Evolutionary conservation across 1,140 invertebrate genomes (phyloP), one percentile per base, ranked within the genome.

Genomic region (Sinonovacula constricta): DNA sequence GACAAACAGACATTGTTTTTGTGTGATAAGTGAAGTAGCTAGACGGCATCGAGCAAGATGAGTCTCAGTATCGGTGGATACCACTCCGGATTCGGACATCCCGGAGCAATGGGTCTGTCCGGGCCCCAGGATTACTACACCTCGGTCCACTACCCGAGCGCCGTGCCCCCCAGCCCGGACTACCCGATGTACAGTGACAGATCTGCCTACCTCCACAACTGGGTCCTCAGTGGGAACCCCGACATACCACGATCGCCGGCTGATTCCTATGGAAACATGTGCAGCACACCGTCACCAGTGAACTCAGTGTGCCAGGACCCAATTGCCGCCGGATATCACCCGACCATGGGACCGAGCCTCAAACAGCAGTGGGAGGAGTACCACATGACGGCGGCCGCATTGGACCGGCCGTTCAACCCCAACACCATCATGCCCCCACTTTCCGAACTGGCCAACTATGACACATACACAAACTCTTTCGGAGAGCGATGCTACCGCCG

Each of bases 401-500:
- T 63, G 5, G 71, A 45, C 3, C n/a, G 57, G 7, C 59, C 71
- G 33, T 60, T 65, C 24, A 76, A 76, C 62, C 63, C 65, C 59
- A 76, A 76, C 62, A 66, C 65, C 59, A 7, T 45, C 39, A 45
- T 45, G 39, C 39, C 7, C 7, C 72, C 72, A 5, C 18, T 69
- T 4, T 68, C 56, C 14, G 67, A 78, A n/a, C 65, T 83, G 60
- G 78, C 77, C 33, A 80, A 86, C 65, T 86, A 86, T 68, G 85
- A 86, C 56, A 69, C 75, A 51, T 78, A 78, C 57, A 78, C 65
- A 26, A 68, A 83, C 69, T 77, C 75, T 30, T 81, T 81, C 14
- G 83, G 81, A 0, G 79, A 85, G 2, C 72, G 85, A 0, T 82
- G 80, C 69, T 77, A 85, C 28, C 86, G 86, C 68, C 70, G 85